Evolutionary conservation across 2,113 vertebrate species (phyloP).

Genomic region (Opisthocomus hoazin): DNA sequence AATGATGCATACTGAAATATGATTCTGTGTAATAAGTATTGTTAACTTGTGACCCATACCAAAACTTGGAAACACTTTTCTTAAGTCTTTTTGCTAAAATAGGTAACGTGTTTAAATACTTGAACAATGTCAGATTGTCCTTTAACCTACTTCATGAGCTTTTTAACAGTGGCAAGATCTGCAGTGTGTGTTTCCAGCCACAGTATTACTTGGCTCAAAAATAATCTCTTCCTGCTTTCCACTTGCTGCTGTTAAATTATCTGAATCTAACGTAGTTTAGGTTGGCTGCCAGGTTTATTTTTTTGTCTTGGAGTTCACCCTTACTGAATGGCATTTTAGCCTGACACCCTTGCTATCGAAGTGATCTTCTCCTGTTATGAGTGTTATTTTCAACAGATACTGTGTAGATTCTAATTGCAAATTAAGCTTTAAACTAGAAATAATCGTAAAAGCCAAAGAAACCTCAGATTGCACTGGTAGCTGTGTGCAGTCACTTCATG

Average conservation of each 20-base stretch:
- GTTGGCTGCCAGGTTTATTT: neutral
- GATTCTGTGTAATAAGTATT: neutral
- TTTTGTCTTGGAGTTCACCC: neutral
- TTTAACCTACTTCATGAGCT: neutral
- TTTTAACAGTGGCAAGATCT: neutral
- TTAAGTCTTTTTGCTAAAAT: neutral
- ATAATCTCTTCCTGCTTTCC: neutral
- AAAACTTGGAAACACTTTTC: neutral
- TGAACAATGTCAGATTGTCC: neutral
- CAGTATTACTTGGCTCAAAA: neutral
- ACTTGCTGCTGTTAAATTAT: neutral
- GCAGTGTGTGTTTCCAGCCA: neutral
- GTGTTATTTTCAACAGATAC: constrained; percentile 5
- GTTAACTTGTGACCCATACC: neutral
- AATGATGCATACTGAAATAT: neutral
- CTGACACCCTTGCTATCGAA: neutral
- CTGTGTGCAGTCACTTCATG: neutral
- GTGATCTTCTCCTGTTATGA: neutral
- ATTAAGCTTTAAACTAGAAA: neutral
- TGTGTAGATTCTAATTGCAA: neutral
- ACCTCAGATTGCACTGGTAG: neutral
- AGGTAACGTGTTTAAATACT: neutral
- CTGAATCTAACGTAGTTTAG: neutral
- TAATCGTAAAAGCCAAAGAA: neutral
- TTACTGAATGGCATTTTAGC: neutral